Evolutionary conservation across 2,888 invertebrate species (phyloP), one percentile per base, ranked within the genome.

Genomic region (Monoplex corrugatus): DNA sequence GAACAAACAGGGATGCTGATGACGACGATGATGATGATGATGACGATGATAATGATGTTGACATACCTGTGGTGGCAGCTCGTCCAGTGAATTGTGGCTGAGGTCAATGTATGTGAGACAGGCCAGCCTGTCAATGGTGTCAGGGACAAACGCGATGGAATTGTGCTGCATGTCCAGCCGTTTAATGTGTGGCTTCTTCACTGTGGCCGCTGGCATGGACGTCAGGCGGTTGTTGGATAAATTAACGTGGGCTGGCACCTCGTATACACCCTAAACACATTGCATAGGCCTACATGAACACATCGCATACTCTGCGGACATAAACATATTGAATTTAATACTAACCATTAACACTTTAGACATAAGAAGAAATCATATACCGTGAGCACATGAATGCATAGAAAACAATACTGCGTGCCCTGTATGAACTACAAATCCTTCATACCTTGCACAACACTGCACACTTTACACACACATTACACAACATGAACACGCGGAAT

Each of bases 81-180:
- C 95, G 28, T 94, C 93, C 50, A 96, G 89, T 10, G 94, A 93
- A 91, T 99, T 99, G 92, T 97, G 96, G 1, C 98, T 97, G 72
- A 99, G 96, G 93, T 98, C 97, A 88, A 99, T 96, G 23, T 97
- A 93, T 2, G 94, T 95, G 85, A 96, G 91, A 43, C 95, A 93
- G 23, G 91, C 91, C 23, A 96, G 92, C 78, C 94, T 94, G 87
- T 95, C 94, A 10, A 96, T 92, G 68, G 94, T 93, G 16, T 94
- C 93, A 5, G 96, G 95, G 8, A 95, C 91, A 45, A 91, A 92
- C 28, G 94, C 93, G 68, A 96, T 92, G 19, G 93, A 92, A 90
- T 96, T 96, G 90, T 94, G 91, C 32, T 95, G 93, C n/a, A 95
- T 91, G 91, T 95, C 93, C 87, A 96, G 91, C 63, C 93, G 91